These are phyloP conservation scores for Petrosia ficiformis DNA, from an alignment of 37 sponge, comb jelly and placozoan species.

Conservation along the genomic window DNA sequence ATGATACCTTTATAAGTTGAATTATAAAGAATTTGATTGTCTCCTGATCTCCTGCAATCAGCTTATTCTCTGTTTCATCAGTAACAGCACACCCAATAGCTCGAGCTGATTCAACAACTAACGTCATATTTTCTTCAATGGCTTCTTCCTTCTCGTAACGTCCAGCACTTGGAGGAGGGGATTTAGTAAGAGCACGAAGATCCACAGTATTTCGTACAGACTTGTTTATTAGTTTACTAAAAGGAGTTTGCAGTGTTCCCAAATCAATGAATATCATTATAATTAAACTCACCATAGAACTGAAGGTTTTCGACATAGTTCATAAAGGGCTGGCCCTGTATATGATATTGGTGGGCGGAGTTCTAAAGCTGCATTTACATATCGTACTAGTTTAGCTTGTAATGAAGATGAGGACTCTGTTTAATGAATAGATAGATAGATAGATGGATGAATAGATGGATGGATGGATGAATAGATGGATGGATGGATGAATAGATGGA, in stretches of 20 bases:
- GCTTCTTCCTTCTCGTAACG: constrained; percentile 52
- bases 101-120: constrained; percentile 79
- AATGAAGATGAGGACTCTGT: no score
- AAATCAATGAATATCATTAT: neutral
- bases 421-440: no score
- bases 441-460: no score
- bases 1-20: constrained; percentile 71
- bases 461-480: no score
- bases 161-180: constrained; percentile 14
- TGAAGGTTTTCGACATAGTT: constrained; percentile 42
- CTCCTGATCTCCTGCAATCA: constrained; percentile 29
- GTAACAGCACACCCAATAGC: constrained; percentile 78
- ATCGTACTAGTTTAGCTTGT: no score
- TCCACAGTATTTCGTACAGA: constrained; percentile 75
- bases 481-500: no score
- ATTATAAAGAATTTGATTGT: constrained; percentile 44
- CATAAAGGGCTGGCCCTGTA: constrained; percentile 53
- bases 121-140: constrained; percentile 76
- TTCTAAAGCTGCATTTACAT: constrained; percentile 44
- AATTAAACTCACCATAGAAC: constrained; percentile 45
- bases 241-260: neutral
- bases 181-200: constrained; percentile 61
- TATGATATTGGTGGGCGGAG: constrained; percentile 46
- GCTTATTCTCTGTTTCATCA: constrained; percentile 33
- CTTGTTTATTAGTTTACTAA: constrained; percentile 72